Percentiles rank a stretch among this genome's conserved stretches.
Evolutionary conservation across 2,113 vertebrate genomes (phyloP).

Genomic region (Sialia sialis): DNA sequence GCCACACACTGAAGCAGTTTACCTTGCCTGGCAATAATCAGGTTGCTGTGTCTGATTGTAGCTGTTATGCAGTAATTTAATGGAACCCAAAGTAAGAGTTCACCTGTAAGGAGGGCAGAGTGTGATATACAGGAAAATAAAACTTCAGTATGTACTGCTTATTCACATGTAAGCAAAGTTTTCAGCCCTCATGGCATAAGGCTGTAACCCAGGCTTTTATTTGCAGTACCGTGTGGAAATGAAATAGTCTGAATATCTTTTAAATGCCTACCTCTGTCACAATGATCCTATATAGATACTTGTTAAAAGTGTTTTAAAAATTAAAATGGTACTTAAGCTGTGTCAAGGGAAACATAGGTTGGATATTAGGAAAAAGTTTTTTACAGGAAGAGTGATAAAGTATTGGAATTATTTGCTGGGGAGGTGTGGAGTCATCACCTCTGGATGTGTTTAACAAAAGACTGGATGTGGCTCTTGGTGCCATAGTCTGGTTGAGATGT

Average conservation of each 20-base stretch:
- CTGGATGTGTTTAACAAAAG: too few species aligned
- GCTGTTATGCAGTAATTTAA: background rate
- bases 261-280: background rate
- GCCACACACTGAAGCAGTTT: background rate
- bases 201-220: background rate
- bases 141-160: background rate
- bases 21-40: background rate
- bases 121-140: background rate
- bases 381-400: too few species aligned
- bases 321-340: background rate
- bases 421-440: too few species aligned
- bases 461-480: too few species aligned
- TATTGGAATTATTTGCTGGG: too few species aligned
- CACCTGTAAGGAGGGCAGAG: background rate
- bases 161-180: background rate
- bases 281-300: background rate
- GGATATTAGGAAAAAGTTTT: too few species aligned
- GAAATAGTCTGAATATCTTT: background rate
- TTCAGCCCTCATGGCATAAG: background rate
- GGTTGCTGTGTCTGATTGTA: background rate
- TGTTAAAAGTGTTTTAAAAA: background rate
- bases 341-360: too few species aligned
- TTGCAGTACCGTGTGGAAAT: background rate
- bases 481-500: too few species aligned
- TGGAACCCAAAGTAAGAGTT: background rate